Evolutionary conservation across 2,113 vertebrate genomes (phyloP).

Genomic region (Ifrita kowaldi): DNA sequence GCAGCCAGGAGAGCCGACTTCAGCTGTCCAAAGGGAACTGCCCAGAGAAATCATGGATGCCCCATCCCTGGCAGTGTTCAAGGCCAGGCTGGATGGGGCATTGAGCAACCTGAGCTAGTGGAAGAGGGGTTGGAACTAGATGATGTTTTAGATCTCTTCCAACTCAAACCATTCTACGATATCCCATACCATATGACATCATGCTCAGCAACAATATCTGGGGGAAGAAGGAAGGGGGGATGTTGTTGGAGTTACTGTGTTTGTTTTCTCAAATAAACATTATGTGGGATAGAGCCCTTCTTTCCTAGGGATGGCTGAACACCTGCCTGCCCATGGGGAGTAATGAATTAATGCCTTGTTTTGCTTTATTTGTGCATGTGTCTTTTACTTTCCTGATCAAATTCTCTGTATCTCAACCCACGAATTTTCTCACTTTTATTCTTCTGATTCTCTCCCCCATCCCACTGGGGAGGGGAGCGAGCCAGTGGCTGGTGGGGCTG

Average conservation of each 20-base stretch:
- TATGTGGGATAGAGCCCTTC: background rate
- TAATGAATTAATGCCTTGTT: background rate
- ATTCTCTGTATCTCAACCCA: background rate
- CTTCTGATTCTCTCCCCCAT: background rate
- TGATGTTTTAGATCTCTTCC: background rate
- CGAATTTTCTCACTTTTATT: background rate
- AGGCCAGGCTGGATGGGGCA: background rate
- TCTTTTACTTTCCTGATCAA: background rate
- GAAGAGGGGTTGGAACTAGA: background rate
- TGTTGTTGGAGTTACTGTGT: rapidly evolving
- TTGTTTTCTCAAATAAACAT: background rate
- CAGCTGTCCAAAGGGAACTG: background rate
- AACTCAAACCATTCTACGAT: background rate
- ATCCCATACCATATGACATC: background rate
- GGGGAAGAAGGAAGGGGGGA: background rate
- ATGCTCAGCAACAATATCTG: background rate
- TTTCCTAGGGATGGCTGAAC: background rate
- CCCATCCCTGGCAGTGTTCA: background rate
- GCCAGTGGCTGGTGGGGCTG: background rate
- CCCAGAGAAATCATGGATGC: background rate
- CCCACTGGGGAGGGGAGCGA: background rate
- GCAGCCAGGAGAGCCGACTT: background rate
- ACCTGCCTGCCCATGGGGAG: background rate
- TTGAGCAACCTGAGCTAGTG: background rate
- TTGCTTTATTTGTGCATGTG: background rate